These are phyloP conservation scores for Hirundichthys speculiger DNA, from an alignment of 2,113 vertebrate genomes.

Conservation along the genomic window DNA sequence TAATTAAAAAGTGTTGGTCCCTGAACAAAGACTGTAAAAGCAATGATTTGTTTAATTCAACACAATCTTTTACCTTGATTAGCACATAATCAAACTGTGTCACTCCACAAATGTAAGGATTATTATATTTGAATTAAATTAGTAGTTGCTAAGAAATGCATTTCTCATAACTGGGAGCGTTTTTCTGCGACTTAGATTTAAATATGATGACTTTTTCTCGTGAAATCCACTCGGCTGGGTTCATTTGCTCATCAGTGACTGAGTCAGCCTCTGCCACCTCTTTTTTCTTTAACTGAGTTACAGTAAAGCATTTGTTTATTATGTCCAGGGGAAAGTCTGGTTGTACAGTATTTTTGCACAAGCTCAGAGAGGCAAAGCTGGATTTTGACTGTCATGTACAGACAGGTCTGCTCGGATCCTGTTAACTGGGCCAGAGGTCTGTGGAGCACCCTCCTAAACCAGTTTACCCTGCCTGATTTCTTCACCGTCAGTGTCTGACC, in stretches of 20 bases:
- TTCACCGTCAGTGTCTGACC: constrained; percentile 19
- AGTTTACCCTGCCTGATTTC: constrained; percentile 29
- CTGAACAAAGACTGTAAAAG: neutral
- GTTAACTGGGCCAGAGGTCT: constrained; percentile 44
- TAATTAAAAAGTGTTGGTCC: neutral
- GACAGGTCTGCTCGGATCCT: constrained; percentile 28
- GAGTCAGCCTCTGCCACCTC: constrained; percentile 20
- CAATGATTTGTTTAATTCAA: neutral
- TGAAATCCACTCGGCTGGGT: constrained; percentile 1
- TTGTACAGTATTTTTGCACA: constrained; percentile 28
- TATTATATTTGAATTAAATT: neutral
- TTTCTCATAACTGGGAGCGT: neutral
- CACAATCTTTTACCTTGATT: neutral
- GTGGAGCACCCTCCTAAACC: constrained; percentile 45
- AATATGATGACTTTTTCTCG: constrained; percentile 31
- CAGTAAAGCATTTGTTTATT: constrained; percentile 35
- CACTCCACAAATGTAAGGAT: neutral
- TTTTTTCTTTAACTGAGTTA: constrained; percentile 14
- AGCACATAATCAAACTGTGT: neutral
- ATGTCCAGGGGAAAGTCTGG: constrained; percentile 4
- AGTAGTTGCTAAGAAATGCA: too few species aligned
- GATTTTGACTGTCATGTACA: constrained; percentile 24
- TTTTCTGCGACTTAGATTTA: constrained; percentile 22
- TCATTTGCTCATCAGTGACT: constrained; percentile 33
- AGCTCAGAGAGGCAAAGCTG: constrained; percentile 1